Conservation (phyloP, 2,888 invertebrate species). For the Mimas tiliae region DNA sequence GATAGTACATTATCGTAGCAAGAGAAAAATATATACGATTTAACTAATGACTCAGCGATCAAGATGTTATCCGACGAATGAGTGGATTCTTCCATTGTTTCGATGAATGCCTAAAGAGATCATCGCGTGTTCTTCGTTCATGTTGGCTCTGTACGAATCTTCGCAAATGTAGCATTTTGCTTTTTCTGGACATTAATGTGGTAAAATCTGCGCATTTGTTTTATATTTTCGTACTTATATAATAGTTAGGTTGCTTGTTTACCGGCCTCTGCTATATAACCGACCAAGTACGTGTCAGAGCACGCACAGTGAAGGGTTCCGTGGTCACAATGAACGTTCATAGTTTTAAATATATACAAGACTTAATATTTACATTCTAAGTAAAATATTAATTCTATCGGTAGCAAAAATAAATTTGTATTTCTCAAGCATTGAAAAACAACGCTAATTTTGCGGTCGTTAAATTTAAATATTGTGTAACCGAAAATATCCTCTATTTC, state of each 20-base stretch:
- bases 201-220: constrained; percentile 6
- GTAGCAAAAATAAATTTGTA: too few species aligned
- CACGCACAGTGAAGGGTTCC: too few species aligned
- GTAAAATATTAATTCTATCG: too few species aligned
- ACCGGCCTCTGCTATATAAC: too few species aligned
- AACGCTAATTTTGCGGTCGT: too few species aligned
- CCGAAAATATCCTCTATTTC: too few species aligned
- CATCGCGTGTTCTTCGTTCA: constrained; percentile 65
- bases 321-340: too few species aligned
- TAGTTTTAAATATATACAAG: too few species aligned
- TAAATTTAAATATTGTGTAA: too few species aligned
- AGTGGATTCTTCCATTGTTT: constrained; percentile 61
- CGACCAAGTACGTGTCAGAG: too few species aligned
- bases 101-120: constrained; percentile 59
- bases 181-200: constrained; percentile 12
- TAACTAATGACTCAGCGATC: constrained; percentile 45
- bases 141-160: constrained; percentile 40
- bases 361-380: too few species aligned
- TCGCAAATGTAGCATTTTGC: neutral
- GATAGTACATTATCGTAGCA: neutral
- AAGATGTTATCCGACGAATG: constrained; percentile 55
- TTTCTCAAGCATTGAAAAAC: too few species aligned
- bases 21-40: constrained; percentile 23
- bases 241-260: neutral
- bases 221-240: constrained; percentile 2